Evolutionary conservation across 2,888 invertebrate genomes (phyloP).

Genomic region (Blastobasis lacticolella): DNA sequence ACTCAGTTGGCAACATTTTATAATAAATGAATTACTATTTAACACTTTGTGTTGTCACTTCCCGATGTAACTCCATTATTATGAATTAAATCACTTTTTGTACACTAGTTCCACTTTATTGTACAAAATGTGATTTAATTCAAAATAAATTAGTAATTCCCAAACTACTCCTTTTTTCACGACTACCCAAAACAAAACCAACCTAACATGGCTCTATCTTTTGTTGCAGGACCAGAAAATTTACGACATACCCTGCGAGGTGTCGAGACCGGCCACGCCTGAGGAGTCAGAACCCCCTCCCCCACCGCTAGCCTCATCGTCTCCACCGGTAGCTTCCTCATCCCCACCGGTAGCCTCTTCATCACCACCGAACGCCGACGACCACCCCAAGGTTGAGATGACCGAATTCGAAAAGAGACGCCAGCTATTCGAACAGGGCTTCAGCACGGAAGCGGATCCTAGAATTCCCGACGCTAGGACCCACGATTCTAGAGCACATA

Average conservation of each 20-base stretch:
- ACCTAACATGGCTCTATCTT: not conserved
- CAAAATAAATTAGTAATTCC: no score
- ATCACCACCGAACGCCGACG: constrained; percentile 20
- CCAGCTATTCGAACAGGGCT: constrained; percentile 2
- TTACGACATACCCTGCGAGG: constrained; percentile 53
- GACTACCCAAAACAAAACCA: no score
- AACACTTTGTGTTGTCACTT: no score
- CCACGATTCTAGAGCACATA: not conserved
- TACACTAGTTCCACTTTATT: no score
- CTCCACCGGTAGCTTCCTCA: not conserved
- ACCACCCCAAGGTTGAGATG: constrained; percentile 46
- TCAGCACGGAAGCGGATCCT: not conserved
- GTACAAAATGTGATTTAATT: no score
- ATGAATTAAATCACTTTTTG: no score
- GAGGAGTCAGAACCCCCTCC: constrained; percentile 11
- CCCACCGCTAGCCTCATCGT: not conserved
- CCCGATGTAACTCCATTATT: no score
- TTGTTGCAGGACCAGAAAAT: constrained; percentile 49
- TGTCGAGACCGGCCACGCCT: constrained; percentile 27
- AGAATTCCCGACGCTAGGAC: not conserved
- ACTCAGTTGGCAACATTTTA: no score
- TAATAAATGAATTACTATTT: no score
- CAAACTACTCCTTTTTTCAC: no score
- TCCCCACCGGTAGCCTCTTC: not conserved
- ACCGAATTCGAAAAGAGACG: constrained; percentile 42